Percentiles rank a stretch among this genome's conserved stretches.
Conservation (phyloP, 2,113 vertebrate species). For the Mirounga angustirostris region DNA sequence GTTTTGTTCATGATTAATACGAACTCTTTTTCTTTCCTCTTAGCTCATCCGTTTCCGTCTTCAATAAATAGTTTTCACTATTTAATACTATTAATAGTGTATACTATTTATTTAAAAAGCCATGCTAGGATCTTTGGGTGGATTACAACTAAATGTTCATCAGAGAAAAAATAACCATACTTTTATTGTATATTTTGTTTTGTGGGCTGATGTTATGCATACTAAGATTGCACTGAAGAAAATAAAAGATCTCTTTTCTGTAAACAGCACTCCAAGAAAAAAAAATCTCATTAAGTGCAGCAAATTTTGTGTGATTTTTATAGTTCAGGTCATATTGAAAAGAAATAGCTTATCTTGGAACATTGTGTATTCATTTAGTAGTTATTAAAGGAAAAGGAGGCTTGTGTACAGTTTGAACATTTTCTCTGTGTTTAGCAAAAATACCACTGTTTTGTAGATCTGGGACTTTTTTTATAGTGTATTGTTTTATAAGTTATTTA, state of each 20-base stretch:
- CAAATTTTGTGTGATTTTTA: slow-evolving; percentile 26
- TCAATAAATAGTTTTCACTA: background rate
- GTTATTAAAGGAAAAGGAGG: background rate
- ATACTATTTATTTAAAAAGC: background rate
- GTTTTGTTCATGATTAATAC: slow-evolving; percentile 20
- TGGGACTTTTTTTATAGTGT: background rate
- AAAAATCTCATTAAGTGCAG: slow-evolving; percentile 24
- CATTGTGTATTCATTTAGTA: background rate
- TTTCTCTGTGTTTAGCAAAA: slow-evolving; percentile 46
- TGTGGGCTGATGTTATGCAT: slow-evolving; percentile 4
- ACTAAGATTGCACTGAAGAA: background rate
- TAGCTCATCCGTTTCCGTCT: background rate
- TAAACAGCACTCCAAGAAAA: slow-evolving; percentile 20
- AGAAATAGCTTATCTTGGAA: slow-evolving; percentile 16
- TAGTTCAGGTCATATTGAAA: slow-evolving; percentile 41
- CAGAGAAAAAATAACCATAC: background rate
- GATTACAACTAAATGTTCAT: slow-evolving; percentile 3
- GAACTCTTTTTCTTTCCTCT: background rate
- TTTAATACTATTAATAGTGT: background rate
- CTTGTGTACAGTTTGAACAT: background rate
- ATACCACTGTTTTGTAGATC: background rate
- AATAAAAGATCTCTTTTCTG: background rate
- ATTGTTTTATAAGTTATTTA: slow-evolving; percentile 58
- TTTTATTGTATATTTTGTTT: slow-evolving; percentile 23
- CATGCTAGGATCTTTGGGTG: background rate